Base-by-base conservation (phyloP, 1,140 invertebrate species). In the Bilobella aurantiaca region DNA sequence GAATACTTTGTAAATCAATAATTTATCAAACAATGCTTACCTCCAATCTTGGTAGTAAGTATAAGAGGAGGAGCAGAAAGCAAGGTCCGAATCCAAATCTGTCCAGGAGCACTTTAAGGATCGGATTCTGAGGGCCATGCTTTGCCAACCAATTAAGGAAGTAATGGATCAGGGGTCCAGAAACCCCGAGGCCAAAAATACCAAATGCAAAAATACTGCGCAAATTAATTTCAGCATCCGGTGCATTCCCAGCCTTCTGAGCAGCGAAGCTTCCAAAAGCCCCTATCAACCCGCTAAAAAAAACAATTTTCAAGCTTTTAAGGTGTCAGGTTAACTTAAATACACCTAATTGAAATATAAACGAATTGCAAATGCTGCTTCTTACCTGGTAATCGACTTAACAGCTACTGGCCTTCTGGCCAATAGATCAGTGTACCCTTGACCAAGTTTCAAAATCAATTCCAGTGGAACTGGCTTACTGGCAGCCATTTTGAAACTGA, bases 51-150 rank as follows among this genome's bases (percentile, higher is more conserved):
- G 64, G 28, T 2, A 66, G 31, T 18, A 62, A 16, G 42, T 66
- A 62, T 8, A 66, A 34, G 2, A 58, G 2, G 8, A 66, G n/a
- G 2, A 32, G 2, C 3, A 66, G 46, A 23, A 66, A 32, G 14
- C 34, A n/a, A 8, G 64, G 64, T 8, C 58, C 64, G 31, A 47
- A 66, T 3, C n/a, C 18, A 29, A 66, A 62, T 62, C 64, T 21
- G 42, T 66, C 64, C n/a, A 66, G 3, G 27, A 66, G 16, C 18
- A 66, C 5, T 32, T 66, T 66, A 1, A 61, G 16, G 1, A 62
- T 5, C 3, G 47, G 27, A 49, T 62, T 49, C 29, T 5, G 21
- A 3, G 64, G 64, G 21, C 64, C 64, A 34, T 53, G 34, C 3
- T 37, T 5, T 21, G 64, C 64, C 18, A 66, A 30, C 25, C 25